These are phyloP conservation scores for Zoanthus sansibaricus DNA, from an alignment of 92 coral and sea anemone species.

Conservation along the genomic window DNA sequence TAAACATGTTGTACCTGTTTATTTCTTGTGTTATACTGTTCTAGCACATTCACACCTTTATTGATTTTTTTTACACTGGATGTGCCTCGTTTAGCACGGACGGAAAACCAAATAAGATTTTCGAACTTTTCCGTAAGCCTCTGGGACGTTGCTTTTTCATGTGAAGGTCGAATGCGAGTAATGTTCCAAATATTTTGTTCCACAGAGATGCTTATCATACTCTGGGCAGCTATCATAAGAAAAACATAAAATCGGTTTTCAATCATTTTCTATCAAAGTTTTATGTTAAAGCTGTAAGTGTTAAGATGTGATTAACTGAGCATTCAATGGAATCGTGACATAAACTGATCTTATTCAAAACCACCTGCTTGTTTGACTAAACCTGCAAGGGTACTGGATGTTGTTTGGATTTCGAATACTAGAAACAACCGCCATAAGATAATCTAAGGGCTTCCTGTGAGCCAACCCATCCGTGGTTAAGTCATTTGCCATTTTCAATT, in stretches of 20 bases:
- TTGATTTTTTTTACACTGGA: not conserved
- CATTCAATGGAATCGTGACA: constrained; percentile 14
- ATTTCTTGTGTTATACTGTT: constrained; percentile 2
- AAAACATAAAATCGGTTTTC: not conserved
- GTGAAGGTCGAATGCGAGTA: not conserved
- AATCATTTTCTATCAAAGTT: not conserved
- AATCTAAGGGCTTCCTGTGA: not conserved
- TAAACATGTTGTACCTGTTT: not conserved
- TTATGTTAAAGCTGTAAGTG: not conserved
- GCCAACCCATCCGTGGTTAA: not conserved
- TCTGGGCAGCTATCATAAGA: not conserved
- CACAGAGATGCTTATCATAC: not conserved
- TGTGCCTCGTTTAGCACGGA: constrained; percentile 22
- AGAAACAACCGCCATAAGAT: not conserved
- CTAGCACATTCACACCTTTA: constrained; percentile 1
- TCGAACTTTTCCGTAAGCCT: constrained; percentile 32
- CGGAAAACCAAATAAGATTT: constrained; percentile 42
- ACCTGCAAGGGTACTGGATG: not conserved
- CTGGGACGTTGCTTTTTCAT: constrained; percentile 8
- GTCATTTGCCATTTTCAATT: too few species aligned
- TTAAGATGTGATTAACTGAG: not conserved
- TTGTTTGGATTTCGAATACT: not conserved
- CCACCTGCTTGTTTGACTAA: constrained; percentile 29
- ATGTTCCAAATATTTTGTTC: not conserved
- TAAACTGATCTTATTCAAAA: constrained; percentile 22